These are phyloP conservation scores for Capreolus pygargus DNA, from an alignment of 2,113 vertebrate genomes.

Conservation along the genomic window DNA sequence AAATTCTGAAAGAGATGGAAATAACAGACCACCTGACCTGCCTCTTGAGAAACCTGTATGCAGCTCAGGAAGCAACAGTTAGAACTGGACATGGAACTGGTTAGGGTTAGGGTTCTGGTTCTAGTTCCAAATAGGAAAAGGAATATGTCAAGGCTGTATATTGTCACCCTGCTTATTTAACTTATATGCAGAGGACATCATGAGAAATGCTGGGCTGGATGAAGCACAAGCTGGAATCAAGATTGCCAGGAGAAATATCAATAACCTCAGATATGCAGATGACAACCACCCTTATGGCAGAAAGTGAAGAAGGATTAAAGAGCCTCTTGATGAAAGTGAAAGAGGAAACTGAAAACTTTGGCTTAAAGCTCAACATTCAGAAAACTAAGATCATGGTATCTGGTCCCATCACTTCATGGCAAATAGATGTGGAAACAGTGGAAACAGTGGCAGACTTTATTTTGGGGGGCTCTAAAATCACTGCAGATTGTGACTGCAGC, in stretches of 20 bases:
- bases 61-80: background rate
- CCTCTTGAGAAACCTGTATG: background rate
- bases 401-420: background rate
- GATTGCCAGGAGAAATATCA: background rate
- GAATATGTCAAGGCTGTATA: rapidly evolving
- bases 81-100: background rate
- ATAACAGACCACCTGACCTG: background rate
- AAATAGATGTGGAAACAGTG: background rate
- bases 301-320: background rate
- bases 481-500: background rate
- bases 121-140: background rate
- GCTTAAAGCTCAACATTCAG: background rate
- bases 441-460: background rate
- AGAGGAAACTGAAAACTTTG: background rate
- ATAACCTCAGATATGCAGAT: background rate
- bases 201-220: background rate
- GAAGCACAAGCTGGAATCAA: background rate
- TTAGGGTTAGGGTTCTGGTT: too few species aligned
- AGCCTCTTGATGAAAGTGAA: background rate
- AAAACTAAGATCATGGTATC: background rate
- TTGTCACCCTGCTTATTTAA: background rate
- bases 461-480: background rate
- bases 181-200: background rate
- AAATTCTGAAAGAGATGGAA: background rate
- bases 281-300: background rate